phyloP scores from a whole-genome alignment of 1,140 invertebrate species.

The Megalonaias nervosa region DNA sequence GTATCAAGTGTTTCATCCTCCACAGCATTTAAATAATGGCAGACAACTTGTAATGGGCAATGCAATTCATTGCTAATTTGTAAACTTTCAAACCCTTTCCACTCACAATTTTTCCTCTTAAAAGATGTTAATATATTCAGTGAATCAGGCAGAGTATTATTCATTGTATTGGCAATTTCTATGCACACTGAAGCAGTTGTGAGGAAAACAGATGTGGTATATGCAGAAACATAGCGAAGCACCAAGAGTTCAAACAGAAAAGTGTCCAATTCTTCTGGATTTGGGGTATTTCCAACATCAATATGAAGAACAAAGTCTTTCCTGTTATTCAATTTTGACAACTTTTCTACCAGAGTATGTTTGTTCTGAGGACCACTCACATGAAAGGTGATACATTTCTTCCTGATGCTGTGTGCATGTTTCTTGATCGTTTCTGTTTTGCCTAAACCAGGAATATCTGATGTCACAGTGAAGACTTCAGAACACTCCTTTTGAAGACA shows the following conservation, averaged over 20 bases:
- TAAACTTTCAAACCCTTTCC: slow-evolving; percentile 34
- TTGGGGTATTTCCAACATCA: slow-evolving; percentile 34
- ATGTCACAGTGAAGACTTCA: slow-evolving; percentile 33
- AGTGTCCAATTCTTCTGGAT: slow-evolving; percentile 34
- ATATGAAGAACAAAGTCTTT: slow-evolving; percentile 36
- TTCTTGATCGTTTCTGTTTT: slow-evolving; percentile 34
- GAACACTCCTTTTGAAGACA: slow-evolving; percentile 7
- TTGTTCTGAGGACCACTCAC: slow-evolving; percentile 32
- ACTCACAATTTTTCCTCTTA: slow-evolving; percentile 22
- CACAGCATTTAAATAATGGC: slow-evolving; percentile 34
- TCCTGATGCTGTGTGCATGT: slow-evolving; percentile 1
- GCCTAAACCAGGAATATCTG: slow-evolving; percentile 37
- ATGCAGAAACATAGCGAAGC: slow-evolving; percentile 27
- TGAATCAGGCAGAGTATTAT: slow-evolving; percentile 33
- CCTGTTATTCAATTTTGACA: slow-evolving; percentile 18
- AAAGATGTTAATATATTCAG: slow-evolving; percentile 40
- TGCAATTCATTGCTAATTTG: slow-evolving; percentile 37
- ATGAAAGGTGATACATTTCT: slow-evolving; percentile 29
- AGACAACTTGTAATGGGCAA: slow-evolving; percentile 50
- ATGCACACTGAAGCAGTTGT: slow-evolving; percentile 27
- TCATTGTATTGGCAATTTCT: slow-evolving; percentile 45
- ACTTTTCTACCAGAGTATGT: slow-evolving; percentile 15
- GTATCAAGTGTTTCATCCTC: slow-evolving; percentile 29
- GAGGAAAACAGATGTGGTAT: slow-evolving; percentile 11
- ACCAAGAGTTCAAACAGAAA: slow-evolving; percentile 47